phyloP scores from a whole-genome alignment of 2,888 invertebrate species.

The Drosophila phalerata region DNA sequence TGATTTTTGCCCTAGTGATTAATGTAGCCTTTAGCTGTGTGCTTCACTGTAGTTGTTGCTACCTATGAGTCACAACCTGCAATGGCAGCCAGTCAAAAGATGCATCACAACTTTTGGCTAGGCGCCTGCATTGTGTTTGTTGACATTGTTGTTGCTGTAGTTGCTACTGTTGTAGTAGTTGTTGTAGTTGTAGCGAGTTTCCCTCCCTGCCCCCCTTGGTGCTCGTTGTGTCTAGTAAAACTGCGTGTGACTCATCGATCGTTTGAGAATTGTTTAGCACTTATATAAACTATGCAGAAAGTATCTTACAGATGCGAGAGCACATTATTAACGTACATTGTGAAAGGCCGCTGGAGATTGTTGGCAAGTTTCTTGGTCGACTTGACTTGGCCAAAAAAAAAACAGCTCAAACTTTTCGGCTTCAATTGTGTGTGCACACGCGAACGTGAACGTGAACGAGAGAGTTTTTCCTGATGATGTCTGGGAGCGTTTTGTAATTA shows the following conservation, averaged over 20 bases:
- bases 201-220: background rate
- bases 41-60: constrained; percentile 41
- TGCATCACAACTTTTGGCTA: constrained; percentile 77
- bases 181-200: constrained; percentile 7
- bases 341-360: constrained; percentile 47
- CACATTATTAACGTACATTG: constrained; percentile 54
- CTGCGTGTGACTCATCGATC: constrained; percentile 59
- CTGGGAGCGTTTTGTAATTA: constrained; percentile 55
- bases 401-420: constrained; percentile 21
- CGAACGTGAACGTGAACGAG: constrained; percentile 18
- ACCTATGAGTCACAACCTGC: constrained; percentile 59
- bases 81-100: constrained; percentile 69
- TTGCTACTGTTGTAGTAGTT: constrained; percentile 11
- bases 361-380: constrained; percentile 27
- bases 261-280: constrained; percentile 40
- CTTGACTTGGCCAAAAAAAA: constrained; percentile 20
- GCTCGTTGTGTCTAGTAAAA: background rate
- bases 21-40: constrained; percentile 13
- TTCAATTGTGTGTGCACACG: constrained; percentile 44
- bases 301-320: constrained; percentile 43
- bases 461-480: constrained; percentile 19
- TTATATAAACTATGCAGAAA: constrained; percentile 51
- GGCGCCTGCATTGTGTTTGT: constrained; percentile 78
- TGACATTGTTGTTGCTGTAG: constrained; percentile 68
- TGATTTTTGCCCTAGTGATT: background rate